A percentile compares a stretch with the other conserved stretches of the same genome.
phyloP scores from a whole-genome alignment of 2,888 invertebrate genomes.

The Drosophila rellima region DNA sequence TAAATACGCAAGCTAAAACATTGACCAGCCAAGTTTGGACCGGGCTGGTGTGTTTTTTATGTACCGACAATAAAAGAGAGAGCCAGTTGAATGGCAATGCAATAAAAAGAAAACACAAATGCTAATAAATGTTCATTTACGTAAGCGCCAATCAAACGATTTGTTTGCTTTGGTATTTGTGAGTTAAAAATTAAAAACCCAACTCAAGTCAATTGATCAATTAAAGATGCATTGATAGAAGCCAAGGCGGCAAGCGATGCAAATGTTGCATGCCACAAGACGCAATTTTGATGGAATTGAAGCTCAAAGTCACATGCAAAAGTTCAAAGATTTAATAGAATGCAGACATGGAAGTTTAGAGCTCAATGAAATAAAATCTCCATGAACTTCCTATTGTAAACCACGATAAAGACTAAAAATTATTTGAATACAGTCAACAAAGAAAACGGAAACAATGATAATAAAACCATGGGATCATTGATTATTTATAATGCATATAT shows the following conservation, averaged over 20 bases:
- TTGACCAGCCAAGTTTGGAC: slow-evolving; percentile 16
- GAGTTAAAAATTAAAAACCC: slow-evolving; percentile 36
- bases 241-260: slow-evolving; percentile 23
- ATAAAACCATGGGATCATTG: slow-evolving; percentile 8
- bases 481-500: slow-evolving; percentile 23
- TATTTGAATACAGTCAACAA: slow-evolving; percentile 10
- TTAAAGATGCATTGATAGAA: slow-evolving; percentile 55
- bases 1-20: slow-evolving; percentile 47
- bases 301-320: background rate
- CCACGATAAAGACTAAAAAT: background rate
- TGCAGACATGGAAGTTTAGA: background rate
- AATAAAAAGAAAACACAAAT: slow-evolving; percentile 46
- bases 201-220: slow-evolving; percentile 71
- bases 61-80: slow-evolving; percentile 62
- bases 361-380: background rate
- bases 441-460: slow-evolving; percentile 3
- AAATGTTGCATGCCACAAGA: slow-evolving; percentile 17
- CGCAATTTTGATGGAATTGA: background rate
- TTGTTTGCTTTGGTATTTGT: slow-evolving; percentile 37
- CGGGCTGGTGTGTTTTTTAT: slow-evolving; percentile 15
- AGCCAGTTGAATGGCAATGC: slow-evolving; percentile 36
- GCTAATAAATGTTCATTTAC: slow-evolving; percentile 68
- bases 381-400: slow-evolving; percentile 3
- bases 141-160: slow-evolving; percentile 66
- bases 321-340: background rate